Percentiles rank a stretch among this genome's conserved stretches.
Conservation (phyloP, 2,797 vertebrate species). For the Mareca strepera region DNA sequence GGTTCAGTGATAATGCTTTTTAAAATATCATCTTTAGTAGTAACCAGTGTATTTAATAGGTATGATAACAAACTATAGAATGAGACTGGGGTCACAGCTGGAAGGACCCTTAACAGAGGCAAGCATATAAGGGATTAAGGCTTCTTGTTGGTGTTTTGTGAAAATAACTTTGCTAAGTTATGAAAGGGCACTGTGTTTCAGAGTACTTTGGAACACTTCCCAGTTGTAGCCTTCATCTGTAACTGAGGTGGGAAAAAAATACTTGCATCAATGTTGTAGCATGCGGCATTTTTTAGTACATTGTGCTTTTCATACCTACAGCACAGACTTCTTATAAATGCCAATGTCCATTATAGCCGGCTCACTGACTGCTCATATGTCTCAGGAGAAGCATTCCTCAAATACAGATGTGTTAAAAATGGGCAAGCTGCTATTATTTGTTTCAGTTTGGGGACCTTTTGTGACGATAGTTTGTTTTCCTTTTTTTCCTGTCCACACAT, state of each 20-base stretch:
- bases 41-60: background rate
- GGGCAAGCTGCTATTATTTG: background rate
- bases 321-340: background rate
- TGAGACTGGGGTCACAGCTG: background rate
- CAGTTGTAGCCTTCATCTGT: background rate
- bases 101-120: background rate
- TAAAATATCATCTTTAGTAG: background rate
- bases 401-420: background rate
- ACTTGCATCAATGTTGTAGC: background rate
- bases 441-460: background rate
- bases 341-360: background rate
- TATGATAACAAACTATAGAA: background rate
- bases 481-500: background rate
- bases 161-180: background rate
- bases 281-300: rapidly evolving
- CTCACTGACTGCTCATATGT: background rate
- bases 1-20: background rate
- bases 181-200: background rate
- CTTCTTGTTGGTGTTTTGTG: background rate
- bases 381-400: background rate
- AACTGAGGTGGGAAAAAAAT: background rate
- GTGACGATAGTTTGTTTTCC: background rate
- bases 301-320: background rate
- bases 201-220: background rate
- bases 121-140: background rate